Conservation (phyloP, 1,140 invertebrate genomes). For the Cyclina sinensis region DNA sequence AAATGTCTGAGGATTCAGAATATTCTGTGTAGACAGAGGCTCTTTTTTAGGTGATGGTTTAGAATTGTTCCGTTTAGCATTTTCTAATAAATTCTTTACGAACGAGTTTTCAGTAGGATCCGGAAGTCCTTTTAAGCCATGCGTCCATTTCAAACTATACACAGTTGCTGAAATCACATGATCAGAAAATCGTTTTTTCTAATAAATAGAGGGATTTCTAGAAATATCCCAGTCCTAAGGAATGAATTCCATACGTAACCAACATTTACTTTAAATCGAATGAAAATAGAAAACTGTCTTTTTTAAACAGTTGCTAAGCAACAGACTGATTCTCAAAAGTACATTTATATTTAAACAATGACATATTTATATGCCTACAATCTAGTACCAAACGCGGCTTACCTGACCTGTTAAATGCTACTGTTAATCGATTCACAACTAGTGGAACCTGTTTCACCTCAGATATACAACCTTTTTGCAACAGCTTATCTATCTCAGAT, state of each 20-base stretch:
- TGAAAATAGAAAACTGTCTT: conserved; percentile 33
- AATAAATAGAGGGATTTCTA: too few species aligned
- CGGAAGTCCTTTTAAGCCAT: not conserved
- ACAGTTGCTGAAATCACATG: conserved; percentile 25
- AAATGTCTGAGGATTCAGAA: not conserved
- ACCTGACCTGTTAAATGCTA: conserved; percentile 42
- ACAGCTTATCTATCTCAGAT: conserved; percentile 52
- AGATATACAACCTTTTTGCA: conserved; percentile 55
- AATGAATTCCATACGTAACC: too few species aligned
- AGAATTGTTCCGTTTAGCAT: not conserved
- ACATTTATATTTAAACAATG: conserved; percentile 58
- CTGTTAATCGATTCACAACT: conserved; percentile 62
- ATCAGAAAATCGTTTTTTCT: not conserved
- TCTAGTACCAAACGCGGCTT: conserved; percentile 50
- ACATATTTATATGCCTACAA: conserved; percentile 62
- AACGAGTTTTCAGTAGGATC: conserved; percentile 44
- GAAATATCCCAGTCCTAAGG: too few species aligned
- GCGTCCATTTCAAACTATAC: conserved; percentile 35
- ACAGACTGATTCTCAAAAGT: conserved; percentile 50
- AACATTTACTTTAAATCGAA: conserved; percentile 8
- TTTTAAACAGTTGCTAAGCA: conserved; percentile 9
- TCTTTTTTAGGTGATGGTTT: conserved; percentile 33
- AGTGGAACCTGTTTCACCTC: conserved; percentile 1
- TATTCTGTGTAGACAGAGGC: not conserved
- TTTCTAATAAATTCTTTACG: conserved; percentile 47